Evolutionary conservation across 2,888 invertebrate genomes (phyloP).

Genomic region (Thelaira solivaga): DNA sequence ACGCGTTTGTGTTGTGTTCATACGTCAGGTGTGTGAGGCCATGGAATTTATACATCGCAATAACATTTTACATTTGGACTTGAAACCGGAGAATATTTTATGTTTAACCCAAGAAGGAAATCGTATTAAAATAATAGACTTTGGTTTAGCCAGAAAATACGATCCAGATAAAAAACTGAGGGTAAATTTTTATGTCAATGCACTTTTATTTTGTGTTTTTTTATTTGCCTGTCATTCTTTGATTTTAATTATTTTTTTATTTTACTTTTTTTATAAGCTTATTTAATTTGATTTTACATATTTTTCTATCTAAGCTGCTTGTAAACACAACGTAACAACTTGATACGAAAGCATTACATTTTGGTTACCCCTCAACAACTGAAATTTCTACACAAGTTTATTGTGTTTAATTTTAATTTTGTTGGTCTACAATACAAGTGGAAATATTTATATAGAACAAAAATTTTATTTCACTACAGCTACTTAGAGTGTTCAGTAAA

Average conservation of each 20-base stretch:
- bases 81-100: constrained; percentile 99
- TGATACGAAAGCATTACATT: too few species aligned
- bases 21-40: constrained; percentile 98
- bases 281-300: constrained; percentile 13
- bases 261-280: constrained; percentile 4
- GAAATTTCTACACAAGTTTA: too few species aligned
- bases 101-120: constrained; percentile 98
- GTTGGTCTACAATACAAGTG: too few species aligned
- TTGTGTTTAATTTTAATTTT: too few species aligned
- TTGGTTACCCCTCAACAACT: too few species aligned
- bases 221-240: neutral
- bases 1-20: constrained; percentile 96
- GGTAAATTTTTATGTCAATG: constrained; percentile 65
- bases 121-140: constrained; percentile 98
- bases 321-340: neutral
- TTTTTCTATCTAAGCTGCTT: too few species aligned
- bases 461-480: too few species aligned
- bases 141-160: constrained; percentile 95
- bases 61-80: constrained; percentile 96
- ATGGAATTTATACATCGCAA: constrained; percentile 97
- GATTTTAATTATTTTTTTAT: neutral
- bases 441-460: too few species aligned
- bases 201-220: neutral
- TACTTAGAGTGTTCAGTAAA: too few species aligned
- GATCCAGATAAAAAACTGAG: constrained; percentile 94